Percentiles rank a stretch among this genome's conserved stretches.
Conservation (phyloP, 2,113 vertebrate genomes). For the Calyptomena viridis region DNA sequence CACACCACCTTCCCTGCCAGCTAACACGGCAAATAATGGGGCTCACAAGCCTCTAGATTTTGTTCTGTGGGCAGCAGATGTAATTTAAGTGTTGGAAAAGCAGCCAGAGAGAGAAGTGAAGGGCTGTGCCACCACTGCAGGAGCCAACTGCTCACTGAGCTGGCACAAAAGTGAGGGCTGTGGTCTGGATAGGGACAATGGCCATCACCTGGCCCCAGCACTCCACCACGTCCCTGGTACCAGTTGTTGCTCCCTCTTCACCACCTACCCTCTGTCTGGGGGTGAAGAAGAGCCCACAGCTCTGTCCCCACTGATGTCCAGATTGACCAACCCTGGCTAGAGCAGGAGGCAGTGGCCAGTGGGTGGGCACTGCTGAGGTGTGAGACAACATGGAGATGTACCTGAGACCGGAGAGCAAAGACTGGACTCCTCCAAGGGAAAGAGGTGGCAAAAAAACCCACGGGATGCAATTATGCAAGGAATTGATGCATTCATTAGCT, state of each 20-base stretch:
- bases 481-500: neutral
- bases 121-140: neutral
- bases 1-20: neutral
- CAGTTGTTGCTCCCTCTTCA: neutral
- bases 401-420: neutral
- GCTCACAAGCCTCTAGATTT: neutral
- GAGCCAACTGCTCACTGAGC: neutral
- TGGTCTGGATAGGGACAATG: neutral
- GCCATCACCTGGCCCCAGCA: neutral
- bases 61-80: neutral
- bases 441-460: neutral
- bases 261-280: neutral
- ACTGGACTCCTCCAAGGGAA: neutral
- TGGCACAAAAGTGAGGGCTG: neutral
- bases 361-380: neutral
- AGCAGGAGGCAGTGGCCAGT: neutral
- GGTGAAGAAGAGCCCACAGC: neutral
- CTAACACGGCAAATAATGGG: neutral
- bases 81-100: neutral
- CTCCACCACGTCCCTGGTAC: neutral
- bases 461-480: neutral
- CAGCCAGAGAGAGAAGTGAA: accelerated
- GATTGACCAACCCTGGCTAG: neutral
- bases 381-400: neutral
- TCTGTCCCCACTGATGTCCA: accelerated